Conservation (phyloP, 2,888 invertebrate species). For the Thereva nobilitata region DNA sequence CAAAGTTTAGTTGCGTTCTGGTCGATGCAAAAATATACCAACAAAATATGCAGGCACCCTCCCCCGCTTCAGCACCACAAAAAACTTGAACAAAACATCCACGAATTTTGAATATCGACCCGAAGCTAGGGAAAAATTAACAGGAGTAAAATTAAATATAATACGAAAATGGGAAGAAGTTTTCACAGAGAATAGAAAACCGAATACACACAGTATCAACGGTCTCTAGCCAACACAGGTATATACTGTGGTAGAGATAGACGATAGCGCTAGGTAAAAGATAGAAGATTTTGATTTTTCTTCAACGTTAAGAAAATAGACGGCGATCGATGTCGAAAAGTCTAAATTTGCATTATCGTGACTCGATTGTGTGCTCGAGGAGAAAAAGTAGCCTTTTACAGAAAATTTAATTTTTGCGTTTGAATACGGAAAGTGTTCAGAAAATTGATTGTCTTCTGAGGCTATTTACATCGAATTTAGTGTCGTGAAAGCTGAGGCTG, state of each 20-base stretch:
- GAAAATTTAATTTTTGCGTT: conserved; percentile 32
- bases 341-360: conserved; percentile 37
- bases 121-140: too few species aligned
- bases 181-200: too few species aligned
- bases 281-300: conserved; percentile 35
- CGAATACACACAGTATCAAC: not conserved
- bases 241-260: conserved; percentile 18
- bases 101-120: too few species aligned
- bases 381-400: conserved; percentile 28
- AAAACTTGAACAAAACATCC: too few species aligned
- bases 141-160: too few species aligned
- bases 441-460: conserved; percentile 28
- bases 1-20: too few species aligned
- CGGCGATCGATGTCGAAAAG: conserved; percentile 27
- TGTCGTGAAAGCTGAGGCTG: too few species aligned
- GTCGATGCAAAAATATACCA: too few species aligned
- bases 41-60: too few species aligned
- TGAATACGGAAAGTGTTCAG: conserved; percentile 33
- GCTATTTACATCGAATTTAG: too few species aligned
- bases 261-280: conserved; percentile 6
- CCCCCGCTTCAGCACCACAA: too few species aligned
- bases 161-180: too few species aligned
- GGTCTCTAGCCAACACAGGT: conserved; percentile 9
- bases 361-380: conserved; percentile 25
- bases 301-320: conserved; percentile 22